phyloP scores from a whole-genome alignment of 2,797 vertebrate species.

The Acanthurus tractus region DNA sequence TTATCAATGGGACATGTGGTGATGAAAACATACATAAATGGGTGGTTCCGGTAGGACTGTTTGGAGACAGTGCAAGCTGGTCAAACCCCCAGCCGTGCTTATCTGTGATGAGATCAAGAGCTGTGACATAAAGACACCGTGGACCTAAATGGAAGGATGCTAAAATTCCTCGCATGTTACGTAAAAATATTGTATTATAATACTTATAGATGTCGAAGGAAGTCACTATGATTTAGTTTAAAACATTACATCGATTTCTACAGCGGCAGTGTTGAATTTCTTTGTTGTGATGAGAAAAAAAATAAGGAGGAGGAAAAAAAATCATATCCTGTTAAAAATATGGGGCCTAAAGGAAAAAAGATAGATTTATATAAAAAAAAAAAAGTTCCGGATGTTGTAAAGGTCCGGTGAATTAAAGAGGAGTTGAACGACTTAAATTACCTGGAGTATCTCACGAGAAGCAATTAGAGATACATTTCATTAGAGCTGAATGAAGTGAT shows the following conservation, averaged over 20 bases:
- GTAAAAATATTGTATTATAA: neutral
- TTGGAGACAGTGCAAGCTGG: conserved; percentile 50
- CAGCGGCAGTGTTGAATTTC: too few relatives aligned
- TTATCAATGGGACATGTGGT: conserved; percentile 79
- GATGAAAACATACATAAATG: conserved; percentile 79
- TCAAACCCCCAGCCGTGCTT: neutral
- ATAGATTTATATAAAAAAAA: neutral
- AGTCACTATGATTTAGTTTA: neutral
- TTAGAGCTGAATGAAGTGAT: conserved; percentile 82
- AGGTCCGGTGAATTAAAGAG: neutral
- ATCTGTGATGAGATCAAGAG: conserved; percentile 55
- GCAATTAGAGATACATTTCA: conserved; percentile 76
- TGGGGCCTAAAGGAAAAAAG: too few relatives aligned
- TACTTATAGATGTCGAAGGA: too few relatives aligned
- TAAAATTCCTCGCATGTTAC: too few relatives aligned
- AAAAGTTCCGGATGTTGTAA: neutral
- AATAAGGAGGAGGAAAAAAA: too few relatives aligned
- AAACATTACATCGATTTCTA: too few relatives aligned
- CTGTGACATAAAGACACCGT: conserved; percentile 1
- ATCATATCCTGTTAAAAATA: too few relatives aligned
- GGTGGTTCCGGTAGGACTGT: conserved; percentile 59
- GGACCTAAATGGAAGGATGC: too few relatives aligned
- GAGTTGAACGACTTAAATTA: conserved; percentile 36
- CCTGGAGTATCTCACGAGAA: conserved; percentile 70
- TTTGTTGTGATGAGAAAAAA: neutral